A percentile compares a stretch with the other conserved stretches of the same genome.
These are phyloP conservation scores for Dinocampus coccinellae DNA, from an alignment of 2,888 invertebrate species.

Conservation along the genomic window DNA sequence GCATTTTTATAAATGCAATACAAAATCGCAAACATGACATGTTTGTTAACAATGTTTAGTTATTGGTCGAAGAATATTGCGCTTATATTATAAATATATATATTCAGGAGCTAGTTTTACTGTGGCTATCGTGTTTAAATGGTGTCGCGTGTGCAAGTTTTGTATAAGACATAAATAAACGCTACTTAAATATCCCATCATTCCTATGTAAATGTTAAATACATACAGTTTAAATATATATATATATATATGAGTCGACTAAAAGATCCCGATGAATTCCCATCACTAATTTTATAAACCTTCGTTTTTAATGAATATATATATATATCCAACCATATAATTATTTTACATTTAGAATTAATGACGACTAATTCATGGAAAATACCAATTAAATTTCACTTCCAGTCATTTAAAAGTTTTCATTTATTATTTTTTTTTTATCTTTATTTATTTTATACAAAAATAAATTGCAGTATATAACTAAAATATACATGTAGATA, in stretches of 20 bases:
- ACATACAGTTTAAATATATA: neutral
- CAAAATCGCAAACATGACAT: constrained; percentile 37
- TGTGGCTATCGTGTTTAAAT: constrained; percentile 51
- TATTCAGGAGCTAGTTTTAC: neutral
- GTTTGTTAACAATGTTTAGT: constrained; percentile 47
- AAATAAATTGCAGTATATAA: neutral
- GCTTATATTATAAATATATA: neutral
- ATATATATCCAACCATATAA: neutral
- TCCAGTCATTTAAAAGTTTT: neutral
- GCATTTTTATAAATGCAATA: neutral
- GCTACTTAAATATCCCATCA: constrained; percentile 56
- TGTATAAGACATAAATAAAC: constrained; percentile 59
- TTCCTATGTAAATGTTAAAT: constrained; percentile 56
- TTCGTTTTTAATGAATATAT: constrained; percentile 16
- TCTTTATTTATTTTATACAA: neutral
- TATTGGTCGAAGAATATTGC: constrained; percentile 23
- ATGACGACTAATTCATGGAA: neutral
- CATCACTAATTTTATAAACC: constrained; percentile 48
- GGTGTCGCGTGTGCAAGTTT: constrained; percentile 56
- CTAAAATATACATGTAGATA: neutral
- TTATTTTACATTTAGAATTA: neutral
- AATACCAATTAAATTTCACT: neutral
- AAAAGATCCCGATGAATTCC: constrained; percentile 49
- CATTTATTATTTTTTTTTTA: neutral
- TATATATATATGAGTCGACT: constrained; percentile 27